phyloP scores from a whole-genome alignment of 2,797 vertebrate genomes.

The Diglossa cyanea region DNA sequence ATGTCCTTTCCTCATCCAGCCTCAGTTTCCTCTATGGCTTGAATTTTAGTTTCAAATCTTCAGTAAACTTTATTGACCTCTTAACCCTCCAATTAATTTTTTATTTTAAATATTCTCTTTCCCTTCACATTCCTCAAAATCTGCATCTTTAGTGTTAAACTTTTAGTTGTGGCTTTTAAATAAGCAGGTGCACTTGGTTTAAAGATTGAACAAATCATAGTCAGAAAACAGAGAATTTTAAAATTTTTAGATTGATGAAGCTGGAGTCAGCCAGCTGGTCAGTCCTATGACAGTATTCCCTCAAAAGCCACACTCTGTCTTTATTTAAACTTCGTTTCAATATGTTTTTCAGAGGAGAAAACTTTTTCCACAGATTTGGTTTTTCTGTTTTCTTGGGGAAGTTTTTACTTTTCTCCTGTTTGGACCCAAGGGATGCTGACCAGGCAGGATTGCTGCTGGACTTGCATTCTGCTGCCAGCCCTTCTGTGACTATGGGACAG shows the following conservation, averaged over 20 bases:
- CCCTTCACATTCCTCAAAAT: neutral
- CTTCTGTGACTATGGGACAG: rapidly evolving
- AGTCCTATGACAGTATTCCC: neutral
- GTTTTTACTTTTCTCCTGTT: rapidly evolving
- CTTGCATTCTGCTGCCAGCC: rapidly evolving
- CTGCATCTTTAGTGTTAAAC: rapidly evolving
- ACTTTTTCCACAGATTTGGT: neutral
- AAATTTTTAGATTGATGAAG: neutral
- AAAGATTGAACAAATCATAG: neutral
- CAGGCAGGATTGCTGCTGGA: neutral
- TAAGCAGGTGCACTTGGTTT: neutral
- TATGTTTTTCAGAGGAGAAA: neutral
- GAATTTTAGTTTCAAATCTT: neutral
- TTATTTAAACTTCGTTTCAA: neutral
- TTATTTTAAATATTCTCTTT: neutral
- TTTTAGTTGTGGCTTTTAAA: neutral
- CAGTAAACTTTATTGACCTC: neutral
- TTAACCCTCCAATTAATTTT: neutral
- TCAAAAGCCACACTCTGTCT: neutral
- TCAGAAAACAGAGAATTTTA: neutral
- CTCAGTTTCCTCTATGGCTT: neutral
- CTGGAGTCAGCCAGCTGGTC: neutral
- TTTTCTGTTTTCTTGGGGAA: rapidly evolving
- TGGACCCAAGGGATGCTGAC: rapidly evolving
- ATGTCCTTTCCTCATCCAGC: neutral